Evolutionary conservation across 2,113 vertebrate genomes (phyloP), one percentile per base, ranked within the genome.

Genomic region (Verasper variegatus): DNA sequence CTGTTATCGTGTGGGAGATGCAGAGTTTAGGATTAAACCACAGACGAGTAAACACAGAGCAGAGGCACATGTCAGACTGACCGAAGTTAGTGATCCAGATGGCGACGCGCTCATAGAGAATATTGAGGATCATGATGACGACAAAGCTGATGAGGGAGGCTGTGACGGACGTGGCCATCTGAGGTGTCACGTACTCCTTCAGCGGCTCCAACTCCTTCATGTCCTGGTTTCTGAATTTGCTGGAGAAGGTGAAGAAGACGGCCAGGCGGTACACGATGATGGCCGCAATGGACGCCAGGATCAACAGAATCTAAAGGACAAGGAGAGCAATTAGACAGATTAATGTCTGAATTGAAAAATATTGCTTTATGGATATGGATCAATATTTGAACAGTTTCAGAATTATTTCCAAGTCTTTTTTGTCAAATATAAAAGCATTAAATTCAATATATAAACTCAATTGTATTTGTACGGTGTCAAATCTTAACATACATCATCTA

Each of bases 211-310:
- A 88, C 27, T 93, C 92, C 20, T 89, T 95, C 49, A 95, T 64
- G 76, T 93, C 91, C 49, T 86, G 67, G 12, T 84, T 55, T 14
- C 95, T 82, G 47, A 97, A 68, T 0, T 70, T 90, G 9, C 92
- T 35, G 27, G 97, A 96, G 89, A 98, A 97, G 10, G 94, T 90
- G 27, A 98, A 92, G 85, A 98, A 98, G 57, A 96, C 96, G 0
- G 96, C 97, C 37, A 98, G 95, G 27, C 97, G 94, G 87, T 98
- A 98, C 68, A 98, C 95, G 40, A 96, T 98, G 87, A 98, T 95
- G 63, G 95, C 97, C 83, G 98, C 94, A 18, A 98, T 95, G 4
- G 97, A 98, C 1, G 95, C 96, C 47, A 98, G 69, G 86, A 98
- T 98, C 86, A 98, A 81, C 52, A 97, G 78, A 60, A 98, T 95